Evolutionary conservation across 1,140 invertebrate species (phyloP).

Genomic region (Anagrus nilaparvatae): DNA sequence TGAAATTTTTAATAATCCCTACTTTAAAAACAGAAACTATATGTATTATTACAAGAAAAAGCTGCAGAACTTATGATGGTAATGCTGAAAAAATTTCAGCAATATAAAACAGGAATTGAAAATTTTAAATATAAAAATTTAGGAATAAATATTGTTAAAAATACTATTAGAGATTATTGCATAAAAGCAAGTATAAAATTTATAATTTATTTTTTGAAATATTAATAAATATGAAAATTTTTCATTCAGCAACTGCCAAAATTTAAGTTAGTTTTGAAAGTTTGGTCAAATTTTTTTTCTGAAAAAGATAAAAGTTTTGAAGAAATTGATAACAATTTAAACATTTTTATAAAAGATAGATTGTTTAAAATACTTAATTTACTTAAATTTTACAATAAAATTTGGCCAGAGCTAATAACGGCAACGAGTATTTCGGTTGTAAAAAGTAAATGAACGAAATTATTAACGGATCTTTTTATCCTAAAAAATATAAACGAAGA

Average conservation of each 20-base stretch:
- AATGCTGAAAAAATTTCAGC: constrained; percentile 27
- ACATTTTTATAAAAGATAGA: constrained; percentile 30
- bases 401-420: constrained; percentile 45
- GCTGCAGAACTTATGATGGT: constrained; percentile 23
- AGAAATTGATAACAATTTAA: constrained; percentile 19
- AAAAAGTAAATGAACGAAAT: constrained; percentile 24
- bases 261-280: constrained; percentile 38
- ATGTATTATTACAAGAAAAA: constrained; percentile 27
- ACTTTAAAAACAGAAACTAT: constrained; percentile 24
- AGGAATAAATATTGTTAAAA: constrained; percentile 19
- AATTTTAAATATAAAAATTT: constrained; percentile 6
- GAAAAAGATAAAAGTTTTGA: constrained; percentile 21
- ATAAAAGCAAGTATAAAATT: constrained; percentile 21
- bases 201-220: neutral
- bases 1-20: constrained; percentile 27
- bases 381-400: constrained; percentile 43
- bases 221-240: neutral
- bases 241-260: constrained; percentile 31
- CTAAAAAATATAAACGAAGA: constrained; percentile 22
- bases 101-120: constrained; percentile 18
- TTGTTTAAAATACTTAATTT: constrained; percentile 44
- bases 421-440: constrained; percentile 21
- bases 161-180: constrained; percentile 21
- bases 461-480: constrained; percentile 23
- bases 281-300: constrained; percentile 39